Percentiles rank a stretch among this genome's conserved stretches.
Evolutionary conservation across 2,797 vertebrate genomes (phyloP).

Genomic region (Florisuga fusca): DNA sequence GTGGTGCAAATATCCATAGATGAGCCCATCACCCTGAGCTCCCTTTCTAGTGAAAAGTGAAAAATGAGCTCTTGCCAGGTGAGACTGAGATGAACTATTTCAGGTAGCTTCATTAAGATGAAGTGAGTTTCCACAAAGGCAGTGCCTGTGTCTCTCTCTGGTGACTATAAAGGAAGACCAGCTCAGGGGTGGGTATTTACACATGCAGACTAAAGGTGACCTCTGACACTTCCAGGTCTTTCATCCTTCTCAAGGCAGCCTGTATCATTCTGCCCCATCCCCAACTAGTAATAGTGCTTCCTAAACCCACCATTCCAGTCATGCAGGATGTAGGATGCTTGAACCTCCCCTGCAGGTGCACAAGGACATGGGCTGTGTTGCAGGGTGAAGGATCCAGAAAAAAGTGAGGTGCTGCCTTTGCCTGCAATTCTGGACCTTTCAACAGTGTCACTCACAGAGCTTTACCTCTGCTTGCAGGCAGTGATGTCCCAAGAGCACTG

Average conservation of each 20-base stretch:
- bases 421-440: not conserved
- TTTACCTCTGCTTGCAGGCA: not conserved
- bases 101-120: not conserved
- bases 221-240: not conserved
- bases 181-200: not conserved
- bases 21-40: not conserved
- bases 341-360: not conserved
- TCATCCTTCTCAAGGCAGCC: not conserved
- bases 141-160: not conserved
- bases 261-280: not conserved
- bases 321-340: not conserved
- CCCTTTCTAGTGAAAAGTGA: not conserved
- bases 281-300: not conserved
- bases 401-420: not conserved
- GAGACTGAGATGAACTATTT: not conserved
- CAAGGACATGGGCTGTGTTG: not conserved
- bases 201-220: not conserved
- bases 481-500: not conserved
- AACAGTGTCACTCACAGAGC: not conserved
- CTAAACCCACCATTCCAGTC: not conserved
- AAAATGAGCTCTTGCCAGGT: not conserved
- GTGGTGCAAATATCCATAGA: constrained; percentile 7
- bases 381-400: not conserved
- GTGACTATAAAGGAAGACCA: not conserved
- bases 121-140: not conserved